phyloP scores from a whole-genome alignment of 2,888 invertebrate species.

The Cremastinae sp. region DNA sequence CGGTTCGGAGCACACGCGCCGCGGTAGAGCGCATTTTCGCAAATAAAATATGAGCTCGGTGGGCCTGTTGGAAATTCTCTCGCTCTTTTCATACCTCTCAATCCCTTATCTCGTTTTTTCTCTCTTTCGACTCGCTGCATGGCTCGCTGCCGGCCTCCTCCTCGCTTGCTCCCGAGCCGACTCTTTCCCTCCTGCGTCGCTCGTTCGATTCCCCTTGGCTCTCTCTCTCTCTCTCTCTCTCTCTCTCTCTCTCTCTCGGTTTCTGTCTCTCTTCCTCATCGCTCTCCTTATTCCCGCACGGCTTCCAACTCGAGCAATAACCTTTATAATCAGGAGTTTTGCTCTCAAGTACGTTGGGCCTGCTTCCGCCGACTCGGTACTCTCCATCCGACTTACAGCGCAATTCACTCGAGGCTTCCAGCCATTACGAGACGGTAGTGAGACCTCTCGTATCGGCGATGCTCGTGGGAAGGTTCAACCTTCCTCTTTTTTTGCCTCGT shows the following conservation, averaged over 20 bases:
- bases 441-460: slow-evolving; percentile 60
- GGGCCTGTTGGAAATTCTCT: slow-evolving; percentile 59
- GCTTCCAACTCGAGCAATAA: slow-evolving; percentile 72
- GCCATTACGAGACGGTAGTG: slow-evolving; percentile 62
- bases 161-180: slow-evolving; percentile 44
- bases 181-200: slow-evolving; percentile 52
- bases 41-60: slow-evolving; percentile 66
- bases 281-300: slow-evolving; percentile 64
- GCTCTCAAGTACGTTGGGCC: slow-evolving; percentile 63
- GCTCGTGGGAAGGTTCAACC: slow-evolving; percentile 47
- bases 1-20: slow-evolving; percentile 19
- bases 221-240: slow-evolving; percentile 35
- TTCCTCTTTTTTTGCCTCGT: slow-evolving; percentile 22
- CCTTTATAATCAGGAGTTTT: slow-evolving; percentile 75
- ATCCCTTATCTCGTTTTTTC: slow-evolving; percentile 57
- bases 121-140: slow-evolving; percentile 51
- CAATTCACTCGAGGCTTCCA: slow-evolving; percentile 64
- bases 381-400: slow-evolving; percentile 59
- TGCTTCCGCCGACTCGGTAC: slow-evolving; percentile 58
- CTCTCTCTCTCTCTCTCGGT: slow-evolving; percentile 53
- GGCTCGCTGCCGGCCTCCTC: slow-evolving; percentile 13
- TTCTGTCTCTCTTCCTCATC: slow-evolving; percentile 58
- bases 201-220: slow-evolving; percentile 33
- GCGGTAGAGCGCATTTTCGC: slow-evolving; percentile 60
- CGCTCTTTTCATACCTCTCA: slow-evolving; percentile 57